phyloP scores from a whole-genome alignment of 2,888 invertebrate species.

The Trichopoda pennipes region DNA sequence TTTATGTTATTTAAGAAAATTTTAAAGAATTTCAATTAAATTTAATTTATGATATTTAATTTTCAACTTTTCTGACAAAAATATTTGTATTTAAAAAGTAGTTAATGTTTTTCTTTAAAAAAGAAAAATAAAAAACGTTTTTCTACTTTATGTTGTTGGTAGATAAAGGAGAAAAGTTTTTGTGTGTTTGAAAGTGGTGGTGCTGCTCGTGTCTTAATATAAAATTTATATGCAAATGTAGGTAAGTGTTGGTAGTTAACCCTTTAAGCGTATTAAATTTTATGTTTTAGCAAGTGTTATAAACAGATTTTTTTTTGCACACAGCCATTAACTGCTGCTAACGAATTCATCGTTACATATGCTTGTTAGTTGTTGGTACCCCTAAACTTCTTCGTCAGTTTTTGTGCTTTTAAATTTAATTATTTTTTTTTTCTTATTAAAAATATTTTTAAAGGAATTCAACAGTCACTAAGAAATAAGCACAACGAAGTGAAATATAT shows the following conservation, averaged over 20 bases:
- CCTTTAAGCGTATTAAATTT: slow-evolving; percentile 65
- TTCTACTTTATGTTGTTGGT: slow-evolving; percentile 8
- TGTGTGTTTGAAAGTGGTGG: slow-evolving; percentile 17
- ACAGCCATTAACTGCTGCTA: slow-evolving; percentile 14
- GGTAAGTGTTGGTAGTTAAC: slow-evolving; percentile 51
- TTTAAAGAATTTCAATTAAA: slow-evolving; percentile 76
- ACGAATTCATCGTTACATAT: slow-evolving; percentile 38
- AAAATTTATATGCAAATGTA: slow-evolving; percentile 36
- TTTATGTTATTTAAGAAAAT: slow-evolving; percentile 26
- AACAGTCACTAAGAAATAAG: not conserved
- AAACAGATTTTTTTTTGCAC: not conserved
- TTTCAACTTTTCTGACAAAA: slow-evolving; percentile 48
- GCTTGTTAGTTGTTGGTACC: slow-evolving; percentile 30
- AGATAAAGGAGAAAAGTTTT: slow-evolving; percentile 12
- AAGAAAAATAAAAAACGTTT: not conserved
- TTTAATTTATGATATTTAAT: slow-evolving; percentile 75
- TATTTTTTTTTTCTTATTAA: not conserved
- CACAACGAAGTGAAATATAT: too few relatives aligned
- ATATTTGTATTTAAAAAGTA: slow-evolving; percentile 34
- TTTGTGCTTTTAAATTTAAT: slow-evolving; percentile 9
- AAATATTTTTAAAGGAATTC: slow-evolving; percentile 11
- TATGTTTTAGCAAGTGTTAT: slow-evolving; percentile 51
- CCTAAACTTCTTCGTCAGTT: slow-evolving; percentile 39
- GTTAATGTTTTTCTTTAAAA: slow-evolving; percentile 38
- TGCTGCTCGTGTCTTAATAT: slow-evolving; percentile 44